Conservation (phyloP, 2,797 vertebrate genomes). For the Valencia hispanica region DNA sequence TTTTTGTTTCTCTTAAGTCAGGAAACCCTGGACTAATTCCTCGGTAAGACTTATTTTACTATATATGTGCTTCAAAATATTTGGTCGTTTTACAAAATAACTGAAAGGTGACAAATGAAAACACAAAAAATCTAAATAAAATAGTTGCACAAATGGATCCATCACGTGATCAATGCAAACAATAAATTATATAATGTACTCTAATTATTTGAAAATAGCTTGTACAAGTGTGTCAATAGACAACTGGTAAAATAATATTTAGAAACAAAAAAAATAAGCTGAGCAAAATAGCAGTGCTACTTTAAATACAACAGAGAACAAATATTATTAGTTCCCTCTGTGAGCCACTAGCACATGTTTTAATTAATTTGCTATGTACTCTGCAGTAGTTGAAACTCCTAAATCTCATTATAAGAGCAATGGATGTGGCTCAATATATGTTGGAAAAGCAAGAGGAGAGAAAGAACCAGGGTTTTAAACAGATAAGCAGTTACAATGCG, state of each 20-base stretch:
- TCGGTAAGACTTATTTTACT: neutral
- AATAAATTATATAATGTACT: neutral
- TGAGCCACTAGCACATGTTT: neutral
- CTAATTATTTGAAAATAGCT: neutral
- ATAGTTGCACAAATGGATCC: neutral
- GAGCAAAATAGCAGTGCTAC: neutral
- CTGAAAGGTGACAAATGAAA: neutral
- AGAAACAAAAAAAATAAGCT: neutral
- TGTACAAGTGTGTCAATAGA: neutral
- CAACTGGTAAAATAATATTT: neutral
- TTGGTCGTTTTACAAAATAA: neutral
- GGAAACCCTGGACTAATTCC: neutral
- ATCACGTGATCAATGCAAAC: neutral
- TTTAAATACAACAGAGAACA: neutral
- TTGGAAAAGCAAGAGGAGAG: neutral
- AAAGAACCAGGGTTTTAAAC: neutral
- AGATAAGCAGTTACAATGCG: neutral
- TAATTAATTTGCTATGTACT: neutral
- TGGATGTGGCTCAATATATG: neutral
- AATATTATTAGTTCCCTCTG: neutral
- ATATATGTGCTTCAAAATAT: neutral
- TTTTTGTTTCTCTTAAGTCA: no score
- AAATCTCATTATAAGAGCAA: neutral
- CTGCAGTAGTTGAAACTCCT: neutral
- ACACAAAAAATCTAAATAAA: neutral